Evolutionary conservation across 2,888 invertebrate species (phyloP), one percentile per base, ranked within the genome.

Genomic region (Hipparchia sbordonii): DNA sequence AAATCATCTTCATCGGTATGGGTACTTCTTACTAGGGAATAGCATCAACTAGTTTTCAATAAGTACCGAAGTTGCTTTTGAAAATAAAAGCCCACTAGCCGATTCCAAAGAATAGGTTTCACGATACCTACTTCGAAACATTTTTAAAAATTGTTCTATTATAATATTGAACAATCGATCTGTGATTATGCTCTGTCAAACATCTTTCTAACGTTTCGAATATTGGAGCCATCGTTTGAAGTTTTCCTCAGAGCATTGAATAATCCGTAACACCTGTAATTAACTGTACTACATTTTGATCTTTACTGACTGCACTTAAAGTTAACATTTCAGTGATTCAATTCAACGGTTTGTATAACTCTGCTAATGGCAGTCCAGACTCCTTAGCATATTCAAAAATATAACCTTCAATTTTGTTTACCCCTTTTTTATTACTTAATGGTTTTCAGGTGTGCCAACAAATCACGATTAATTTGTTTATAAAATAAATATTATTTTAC

Each of bases 201-300:
- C 66, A 67, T 75, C 62, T 70, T 54, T 70, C 46, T 69, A 69
- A 71, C 61, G 60, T 71, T 72, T 74, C 57, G 66, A 60, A 67
- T 67, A 39, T 72, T 72, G 60, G 46, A 72, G 71, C 48, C 68
- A 72, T 72, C 73, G 69, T 74, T 75, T 76, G 75, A 74, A 73
- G 71, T 75, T 72, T 52, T 71, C 60, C 57, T 59, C 57, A 70
- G 72, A 56, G 59, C 59, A 70, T 70, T 57, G 65, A 62, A 71
- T 74, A 76, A 77, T 77, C 74, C 71, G 73, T 74, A 72, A 76
- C 77, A 77, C 76, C 77, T 77, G 77, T 60, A 56, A 23, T 52
- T 33, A 1, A 5, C 6, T 9, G 7, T 48, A 67, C 9, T 54
- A 9, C 1, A 73, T 59, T 70, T 66, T 73, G 62, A 72, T 39